Conservation (phyloP, 2,888 invertebrate species). For the Scotopteryx bipunctaria region DNA sequence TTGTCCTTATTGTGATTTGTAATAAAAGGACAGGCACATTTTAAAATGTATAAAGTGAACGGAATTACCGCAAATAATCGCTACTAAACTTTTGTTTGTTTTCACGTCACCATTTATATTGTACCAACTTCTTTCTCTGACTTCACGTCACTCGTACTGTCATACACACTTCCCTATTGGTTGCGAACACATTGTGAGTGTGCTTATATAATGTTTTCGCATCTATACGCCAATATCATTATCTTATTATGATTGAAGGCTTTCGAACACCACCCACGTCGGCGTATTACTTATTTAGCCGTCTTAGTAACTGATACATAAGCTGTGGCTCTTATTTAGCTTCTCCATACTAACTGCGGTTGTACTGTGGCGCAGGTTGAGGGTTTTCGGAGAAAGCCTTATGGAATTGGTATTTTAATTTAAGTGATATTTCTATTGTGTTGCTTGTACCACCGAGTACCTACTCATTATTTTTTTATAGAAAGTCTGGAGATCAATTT, state of each 20-base stretch:
- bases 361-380: conserved; percentile 6
- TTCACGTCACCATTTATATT: no score
- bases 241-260: background rate
- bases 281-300: conserved; percentile 4
- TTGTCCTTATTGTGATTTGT: no score
- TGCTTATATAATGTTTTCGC: no score
- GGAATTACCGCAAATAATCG: no score
- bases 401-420: conserved; percentile 10
- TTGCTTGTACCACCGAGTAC: background rate
- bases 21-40: no score
- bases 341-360: background rate
- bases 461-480: conserved; percentile 8
- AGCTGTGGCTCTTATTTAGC: conserved; percentile 10
- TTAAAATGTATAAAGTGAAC: no score
- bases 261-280: background rate
- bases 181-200: no score
- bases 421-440: conserved; percentile 13
- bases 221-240: background rate
- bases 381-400: background rate
- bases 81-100: no score
- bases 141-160: no score
- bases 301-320: background rate
- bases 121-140: no score
- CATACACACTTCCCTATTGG: no score
- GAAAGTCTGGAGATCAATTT: background rate